Base-by-base conservation (phyloP, 2,888 invertebrate genomes). In the Rambutsinella grinnellia region DNA sequence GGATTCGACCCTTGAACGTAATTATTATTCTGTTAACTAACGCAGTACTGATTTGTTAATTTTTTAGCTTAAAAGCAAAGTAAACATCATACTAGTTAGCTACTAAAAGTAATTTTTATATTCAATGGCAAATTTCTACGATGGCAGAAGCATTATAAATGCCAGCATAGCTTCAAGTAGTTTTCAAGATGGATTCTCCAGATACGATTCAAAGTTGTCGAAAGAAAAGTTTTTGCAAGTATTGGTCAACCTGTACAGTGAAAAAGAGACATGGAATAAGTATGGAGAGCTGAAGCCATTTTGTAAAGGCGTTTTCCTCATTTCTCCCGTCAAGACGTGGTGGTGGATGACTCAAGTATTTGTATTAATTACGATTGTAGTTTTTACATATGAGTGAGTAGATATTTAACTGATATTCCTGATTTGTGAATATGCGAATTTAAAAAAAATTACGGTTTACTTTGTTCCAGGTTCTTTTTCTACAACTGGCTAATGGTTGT, bases 271-370 rank as follows among this genome's bases (percentile, higher is more conserved):
- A 0, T 74, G 67, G 75, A 47, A 28, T 5, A 76, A 65, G 15
- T 79, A 76, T 57, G 81, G 81, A 51, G 69, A 76, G 27, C 47
- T 74, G 15, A 78, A 62, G 54, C 28, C 49, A 5, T 66, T 69
- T 44, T 81, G 81, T 46, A 17, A 65, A 15, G 80, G 72, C 2
- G 10, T 2, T 2, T 65, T 80, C 53, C 27, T 79, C 6, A 23
- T 81, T 15, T 69, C 78, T 21, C 82, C 81, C 0, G 72, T 81
- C 10, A 70, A 80, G 19, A 23, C 72, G 5, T 81, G 81, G 82
- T 81, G 81, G 82, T 81, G 79, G 79, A 10, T 79, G 27, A 23
- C 79, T 5, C 76, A 82, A 62, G 56, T 75, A 8, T 80, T 72
- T 69, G 71, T 76, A 10, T 15, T 81, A 0, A 21, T 75, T 10